These are phyloP conservation scores for Orientallactaga bullata DNA, from an alignment of 2,113 vertebrate species.

Conservation along the genomic window DNA sequence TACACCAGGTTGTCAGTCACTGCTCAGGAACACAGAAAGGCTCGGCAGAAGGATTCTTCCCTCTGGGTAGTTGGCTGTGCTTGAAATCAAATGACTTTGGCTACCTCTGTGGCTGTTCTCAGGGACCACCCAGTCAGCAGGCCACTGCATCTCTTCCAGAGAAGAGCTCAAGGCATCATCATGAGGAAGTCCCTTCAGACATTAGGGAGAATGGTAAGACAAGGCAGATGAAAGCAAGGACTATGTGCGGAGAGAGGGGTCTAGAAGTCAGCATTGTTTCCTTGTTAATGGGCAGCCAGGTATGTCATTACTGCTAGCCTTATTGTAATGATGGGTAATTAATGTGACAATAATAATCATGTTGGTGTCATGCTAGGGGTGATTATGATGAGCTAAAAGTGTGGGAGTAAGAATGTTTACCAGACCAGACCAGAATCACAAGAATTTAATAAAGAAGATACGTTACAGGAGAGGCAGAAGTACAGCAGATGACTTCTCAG, in stretches of 20 bases:
- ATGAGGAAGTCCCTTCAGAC: background rate
- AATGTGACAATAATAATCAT: background rate
- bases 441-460: background rate
- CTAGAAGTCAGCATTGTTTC: background rate
- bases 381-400: background rate
- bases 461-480: background rate
- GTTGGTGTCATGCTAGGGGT: background rate
- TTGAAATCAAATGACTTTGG: background rate
- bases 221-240: background rate
- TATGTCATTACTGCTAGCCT: background rate
- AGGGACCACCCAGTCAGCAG: background rate
- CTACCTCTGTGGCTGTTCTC: background rate
- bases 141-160: background rate
- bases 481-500: background rate
- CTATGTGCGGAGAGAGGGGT: background rate
- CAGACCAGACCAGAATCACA: background rate
- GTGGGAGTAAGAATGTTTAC: background rate
- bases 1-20: background rate
- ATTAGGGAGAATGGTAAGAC: accelerated
- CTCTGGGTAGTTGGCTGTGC: background rate
- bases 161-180: background rate
- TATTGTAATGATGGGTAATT: background rate
- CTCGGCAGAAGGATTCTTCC: background rate
- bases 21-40: background rate
- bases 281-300: background rate